These are phyloP conservation scores for Spatulosminthurus flaviceps DNA, from an alignment of 2,888 invertebrate genomes.

Conservation along the genomic window DNA sequence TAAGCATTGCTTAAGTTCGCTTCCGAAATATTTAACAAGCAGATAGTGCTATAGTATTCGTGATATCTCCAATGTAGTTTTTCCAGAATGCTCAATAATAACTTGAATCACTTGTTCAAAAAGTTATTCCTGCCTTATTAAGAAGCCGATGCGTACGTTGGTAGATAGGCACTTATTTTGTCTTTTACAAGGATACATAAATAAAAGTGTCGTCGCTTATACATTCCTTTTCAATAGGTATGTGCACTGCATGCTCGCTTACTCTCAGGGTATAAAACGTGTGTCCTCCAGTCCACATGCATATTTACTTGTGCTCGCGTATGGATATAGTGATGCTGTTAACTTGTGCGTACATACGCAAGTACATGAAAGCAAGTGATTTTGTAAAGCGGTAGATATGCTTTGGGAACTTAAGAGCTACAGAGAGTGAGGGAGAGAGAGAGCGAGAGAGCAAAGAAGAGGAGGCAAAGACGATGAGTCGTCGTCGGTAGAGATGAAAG, in stretches of 20 bases:
- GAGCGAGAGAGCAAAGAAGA: slow-evolving; percentile 32
- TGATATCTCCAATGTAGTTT: background rate
- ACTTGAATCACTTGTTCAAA: slow-evolving; percentile 2
- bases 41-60: background rate
- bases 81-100: background rate
- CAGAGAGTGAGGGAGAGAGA: background rate
- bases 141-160: slow-evolving; percentile 13
- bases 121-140: background rate
- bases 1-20: background rate
- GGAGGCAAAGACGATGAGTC: slow-evolving; percentile 46
- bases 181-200: background rate
- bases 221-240: background rate
- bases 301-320: background rate
- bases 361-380: background rate
- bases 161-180: background rate
- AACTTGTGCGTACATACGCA: background rate
- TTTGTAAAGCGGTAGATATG: background rate
- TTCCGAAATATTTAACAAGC: slow-evolving; percentile 2
- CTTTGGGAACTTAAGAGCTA: background rate
- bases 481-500: slow-evolving; percentile 63
- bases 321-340: background rate
- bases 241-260: background rate
- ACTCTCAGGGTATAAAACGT: background rate
- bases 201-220: slow-evolving; percentile 3
- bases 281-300: background rate